Evolutionary conservation across 2,888 invertebrate species (phyloP), one percentile per base, ranked within the genome.

Genomic region (Julus scandinavius): DNA sequence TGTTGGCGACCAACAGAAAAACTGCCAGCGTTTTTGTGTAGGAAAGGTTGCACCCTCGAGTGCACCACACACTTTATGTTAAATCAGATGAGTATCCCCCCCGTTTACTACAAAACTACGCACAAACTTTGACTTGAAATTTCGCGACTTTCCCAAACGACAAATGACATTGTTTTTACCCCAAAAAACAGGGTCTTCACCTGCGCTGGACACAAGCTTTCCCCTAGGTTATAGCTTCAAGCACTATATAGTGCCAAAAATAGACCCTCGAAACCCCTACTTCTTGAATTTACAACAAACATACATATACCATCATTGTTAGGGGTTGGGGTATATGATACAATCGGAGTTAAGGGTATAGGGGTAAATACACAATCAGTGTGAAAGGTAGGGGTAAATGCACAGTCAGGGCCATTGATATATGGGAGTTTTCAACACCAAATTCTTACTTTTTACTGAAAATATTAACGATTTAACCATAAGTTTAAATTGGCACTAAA

Each of bases 251-350:
- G 72, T 72, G 72, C 72, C 29, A 72, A 72, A 72, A 72, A 72
- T 72, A 72, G 72, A 54, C 54, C 17, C 29, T 20, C 7, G 29
- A 29, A 72, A 20, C 72, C 72, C 72, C 72, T 29, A 11, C 72
- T 29, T 63, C 29, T 54, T 72, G 72, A 72, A 72, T 72, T 72
- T 72, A 72, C 72, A 29, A 72, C 72, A 72, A 20, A 20, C 72
- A 72, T 7, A 20, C 72, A 72, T 7, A 45, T 29, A 72, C 72
- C 2, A 72, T 72, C 72, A 72, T 72, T 72, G 72, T 72, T 72
- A 72, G 29, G 72, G 72, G 29, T 29, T 20, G 72, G 29, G 72
- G 72, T 72, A 72, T 6, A 72, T 20, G 29, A 20, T 11, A 72
- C 29, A 72, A 72, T 72, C 72, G 17, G 15, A 54, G 72, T 72